Evolutionary conservation across 1,140 invertebrate species (phyloP).

Genomic region (Drosophila nigrodunni): DNA sequence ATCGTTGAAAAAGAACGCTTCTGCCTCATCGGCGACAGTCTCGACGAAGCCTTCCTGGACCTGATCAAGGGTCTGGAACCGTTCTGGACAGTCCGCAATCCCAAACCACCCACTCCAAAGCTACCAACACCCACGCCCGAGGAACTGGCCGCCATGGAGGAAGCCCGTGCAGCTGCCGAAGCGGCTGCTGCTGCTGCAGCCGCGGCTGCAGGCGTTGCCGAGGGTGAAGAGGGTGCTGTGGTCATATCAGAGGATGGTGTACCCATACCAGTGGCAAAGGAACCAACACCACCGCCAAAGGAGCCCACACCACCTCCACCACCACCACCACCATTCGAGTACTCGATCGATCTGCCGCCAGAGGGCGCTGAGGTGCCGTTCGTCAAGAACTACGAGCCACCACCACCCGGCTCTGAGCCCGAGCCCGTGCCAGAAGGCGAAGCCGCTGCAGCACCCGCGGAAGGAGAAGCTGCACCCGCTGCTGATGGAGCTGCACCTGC

Average conservation of each 20-base stretch:
- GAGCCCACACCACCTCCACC: slow-evolving; percentile 84
- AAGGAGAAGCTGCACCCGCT: slow-evolving; percentile 77
- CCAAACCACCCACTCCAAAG: slow-evolving; percentile 83
- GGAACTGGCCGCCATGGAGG: slow-evolving; percentile 76
- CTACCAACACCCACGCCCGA: slow-evolving; percentile 79
- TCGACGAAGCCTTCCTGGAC: slow-evolving; percentile 98
- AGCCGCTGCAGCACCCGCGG: slow-evolving; percentile 72
- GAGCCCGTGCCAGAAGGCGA: slow-evolving; percentile 70
- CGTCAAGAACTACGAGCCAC: slow-evolving; percentile 83
- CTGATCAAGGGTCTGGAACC: slow-evolving; percentile 90
- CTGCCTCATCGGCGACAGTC: slow-evolving; percentile 98
- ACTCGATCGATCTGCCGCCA: slow-evolving; percentile 83
- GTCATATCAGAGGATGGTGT: slow-evolving; percentile 38
- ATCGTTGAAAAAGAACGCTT: slow-evolving; percentile 99
- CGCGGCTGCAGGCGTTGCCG: slow-evolving; percentile 61
- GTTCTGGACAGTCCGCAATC: slow-evolving; percentile 83
- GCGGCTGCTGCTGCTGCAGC: slow-evolving; percentile 73
- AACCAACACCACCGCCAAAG: slow-evolving; percentile 72
- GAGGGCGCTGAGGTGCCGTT: slow-evolving; percentile 85
- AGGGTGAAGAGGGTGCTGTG: slow-evolving; percentile 73
- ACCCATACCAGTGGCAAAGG: slow-evolving; percentile 46
- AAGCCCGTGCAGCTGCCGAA: slow-evolving; percentile 66
- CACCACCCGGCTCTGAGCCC: slow-evolving; percentile 84
- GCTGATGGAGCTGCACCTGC: slow-evolving; percentile 75
- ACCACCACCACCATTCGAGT: slow-evolving; percentile 85